Base-by-base conservation (phyloP, 2,113 vertebrate genomes). In the Panurus biarmicus region DNA sequence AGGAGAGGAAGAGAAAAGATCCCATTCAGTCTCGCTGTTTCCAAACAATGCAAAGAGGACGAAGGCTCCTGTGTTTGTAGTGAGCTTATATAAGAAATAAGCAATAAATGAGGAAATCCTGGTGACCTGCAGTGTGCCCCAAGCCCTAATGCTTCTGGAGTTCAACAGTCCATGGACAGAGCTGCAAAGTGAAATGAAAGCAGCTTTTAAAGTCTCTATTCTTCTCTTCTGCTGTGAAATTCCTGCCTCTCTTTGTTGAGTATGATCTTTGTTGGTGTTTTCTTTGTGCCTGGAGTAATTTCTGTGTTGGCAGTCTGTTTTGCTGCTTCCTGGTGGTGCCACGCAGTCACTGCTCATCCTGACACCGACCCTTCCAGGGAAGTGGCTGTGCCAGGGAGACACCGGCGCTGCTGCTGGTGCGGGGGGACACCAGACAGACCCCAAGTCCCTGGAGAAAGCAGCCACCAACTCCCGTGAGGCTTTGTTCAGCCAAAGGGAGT, bases 11-110 rank as follows among this genome's bases (percentile, higher is more conserved):
- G 89, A 35, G 72, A 81, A 90, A 90, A 35, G 72, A 81, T 86
- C 75, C 85, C 87, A 45, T 95, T 95, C 94, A 88, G 71, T 54
- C 90, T 71, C 45, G 28, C 90, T 81, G 44, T 75, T 92, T 53
- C 94, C 90, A 95, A 96, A 94, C 96, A 97, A 96, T 95, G 96
- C 95, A 73, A 94, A 95, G 94, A 95, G 93, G 72, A 95, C 69
- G 89, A 96, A 91, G 88, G 87, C 79, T 94, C 42, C 82, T 70
- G 64, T 86, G 92, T 87, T 88, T 94, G 90, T 84, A 96, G 86
- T 54, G 94, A 80, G 73, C 96, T 96, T 95, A 61, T 96, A 42
- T 73, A 94, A 96, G 83, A 78, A 97, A 96, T 74, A 84, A 92
- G 67, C 92, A 90, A 77, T 87, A 96, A 97, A 95, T 81, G 96